These are phyloP conservation scores for Sorex araneus DNA, from an alignment of 2,113 vertebrate species.

Conservation along the genomic window DNA sequence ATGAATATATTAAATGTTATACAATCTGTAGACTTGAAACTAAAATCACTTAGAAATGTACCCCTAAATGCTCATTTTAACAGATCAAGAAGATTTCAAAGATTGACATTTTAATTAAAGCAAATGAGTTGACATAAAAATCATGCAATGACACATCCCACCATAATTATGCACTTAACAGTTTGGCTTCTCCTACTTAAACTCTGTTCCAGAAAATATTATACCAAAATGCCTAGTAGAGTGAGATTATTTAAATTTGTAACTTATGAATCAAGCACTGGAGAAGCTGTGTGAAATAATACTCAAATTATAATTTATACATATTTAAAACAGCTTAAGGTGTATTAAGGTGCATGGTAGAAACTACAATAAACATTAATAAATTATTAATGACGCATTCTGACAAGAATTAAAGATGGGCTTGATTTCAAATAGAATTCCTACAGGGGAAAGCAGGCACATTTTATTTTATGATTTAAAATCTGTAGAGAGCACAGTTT, in stretches of 20 bases:
- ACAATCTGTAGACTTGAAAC: slow-evolving; percentile 37
- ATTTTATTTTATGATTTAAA: slow-evolving; percentile 74
- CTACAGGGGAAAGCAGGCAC: slow-evolving; percentile 69
- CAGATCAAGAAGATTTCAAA: slow-evolving; percentile 73
- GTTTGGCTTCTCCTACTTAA: background rate
- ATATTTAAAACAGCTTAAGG: slow-evolving; percentile 69
- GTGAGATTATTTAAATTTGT: background rate
- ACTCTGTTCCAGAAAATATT: background rate
- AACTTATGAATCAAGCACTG: background rate
- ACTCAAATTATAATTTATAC: slow-evolving; percentile 65
- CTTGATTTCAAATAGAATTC: slow-evolving; percentile 70
- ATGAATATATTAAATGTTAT: slow-evolving; percentile 37
- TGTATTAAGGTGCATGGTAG: slow-evolving; percentile 69
- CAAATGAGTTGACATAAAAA: slow-evolving; percentile 70
- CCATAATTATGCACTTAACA: background rate
- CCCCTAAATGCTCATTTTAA: slow-evolving; percentile 50
- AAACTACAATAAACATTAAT: slow-evolving; percentile 63
- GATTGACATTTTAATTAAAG: slow-evolving; percentile 85
- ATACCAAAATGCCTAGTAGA: background rate
- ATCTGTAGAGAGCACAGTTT: slow-evolving; percentile 64
- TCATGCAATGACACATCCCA: background rate
- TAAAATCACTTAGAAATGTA: slow-evolving; percentile 57
- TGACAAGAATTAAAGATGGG: slow-evolving; percentile 69
- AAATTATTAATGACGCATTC: slow-evolving; percentile 65
- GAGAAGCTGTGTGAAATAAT: slow-evolving; percentile 47